Evolutionary conservation across 2,888 invertebrate species (phyloP), one percentile per base, ranked within the genome.

Genomic region (Oscheius sp.): DNA sequence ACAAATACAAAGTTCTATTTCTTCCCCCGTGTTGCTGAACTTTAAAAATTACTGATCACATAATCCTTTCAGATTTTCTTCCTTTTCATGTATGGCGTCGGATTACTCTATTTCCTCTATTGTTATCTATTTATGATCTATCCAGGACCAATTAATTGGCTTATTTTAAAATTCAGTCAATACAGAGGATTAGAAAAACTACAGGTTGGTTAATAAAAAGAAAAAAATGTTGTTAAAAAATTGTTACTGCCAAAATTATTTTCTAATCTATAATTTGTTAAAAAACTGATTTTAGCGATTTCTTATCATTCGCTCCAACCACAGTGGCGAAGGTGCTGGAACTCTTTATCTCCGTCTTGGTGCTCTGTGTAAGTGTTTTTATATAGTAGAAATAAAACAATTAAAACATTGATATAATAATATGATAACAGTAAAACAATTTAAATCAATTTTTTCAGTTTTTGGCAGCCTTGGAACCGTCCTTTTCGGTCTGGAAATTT

Each of bases 401-500:
- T 36, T 14, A 36, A 36, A 36, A 36, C 14, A 9, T 9, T 36
- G 36, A 36, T n/a, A n/a, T n/a, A 36, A 36, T 36, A 8, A 36
- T 9, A 14, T 36, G 36, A 36, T 14, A 28, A 14, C 12, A 9
- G 6, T 17, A 24, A 51, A 20, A 38, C 45, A 54, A 33, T 33
- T n/a, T 44, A 26, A 33, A 26, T 20, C 14, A 24, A 26, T 9
- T 9, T 6, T 76, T 79, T 59, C 49, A 84, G 84, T 82, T 65
- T 85, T 85, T 56, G 85, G 85, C 47, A 80, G 81, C 50, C 75
- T 78, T 14, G 85, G 82, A n/a, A 80, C 81, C 20, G 82, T 85
- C 3, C 71, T 85, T 24, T 85, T 82, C 64, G 83, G 84, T 8
- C 67, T 85, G 17, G 85, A 85, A 61, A 64, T 85, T 28, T 83